Base-by-base conservation (phyloP, 2,888 invertebrate genomes). In the Mycogona germanica region DNA sequence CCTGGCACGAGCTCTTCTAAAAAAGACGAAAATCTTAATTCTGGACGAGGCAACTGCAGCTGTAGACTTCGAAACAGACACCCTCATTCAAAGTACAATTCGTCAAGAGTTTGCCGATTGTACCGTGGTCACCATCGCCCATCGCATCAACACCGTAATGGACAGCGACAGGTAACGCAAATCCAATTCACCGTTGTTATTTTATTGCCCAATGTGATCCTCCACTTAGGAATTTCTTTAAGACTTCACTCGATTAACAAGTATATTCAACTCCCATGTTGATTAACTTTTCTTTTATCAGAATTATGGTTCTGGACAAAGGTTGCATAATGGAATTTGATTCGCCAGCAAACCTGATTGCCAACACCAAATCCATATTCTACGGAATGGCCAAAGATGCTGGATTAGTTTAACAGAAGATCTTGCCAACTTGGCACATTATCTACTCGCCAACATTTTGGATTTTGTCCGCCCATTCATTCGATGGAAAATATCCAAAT, bases 131-230 rank as follows among this genome's bases (percentile, higher is more conserved):
- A 62, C 61, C n/a, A 59, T 62, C 32, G 92, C 92, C 37, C 92
- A 93, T 74, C 79, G 92, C 17, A 77, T 93, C 58, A 91, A 92
- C 70, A 93, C 92, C 26, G 89, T 93, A 62, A 78, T 92, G 78
- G 89, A 91, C 73, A 46, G 50, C 30, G 53, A 28, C 17, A 55
- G 52, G 57, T 57, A 40, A 25, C n/a, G n/a, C n/a, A n/a, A n/a
- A n/a, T n/a, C n/a, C n/a, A n/a, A n/a, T n/a, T n/a, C n/a, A n/a
- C n/a, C n/a, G n/a, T n/a, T n/a, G n/a, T n/a, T n/a, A n/a, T n/a
- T n/a, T n/a, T n/a, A n/a, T n/a, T n/a, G n/a, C n/a, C n/a, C n/a
- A n/a, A n/a, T n/a, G n/a, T n/a, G n/a, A n/a, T n/a, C n/a, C n/a
- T n/a, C n/a, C n/a, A n/a, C n/a, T n/a, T n/a, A n/a, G n/a, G n/a